Evolutionary conservation across 2,797 vertebrate genomes (phyloP).

Genomic region (Enteromius trimaculatus): DNA sequence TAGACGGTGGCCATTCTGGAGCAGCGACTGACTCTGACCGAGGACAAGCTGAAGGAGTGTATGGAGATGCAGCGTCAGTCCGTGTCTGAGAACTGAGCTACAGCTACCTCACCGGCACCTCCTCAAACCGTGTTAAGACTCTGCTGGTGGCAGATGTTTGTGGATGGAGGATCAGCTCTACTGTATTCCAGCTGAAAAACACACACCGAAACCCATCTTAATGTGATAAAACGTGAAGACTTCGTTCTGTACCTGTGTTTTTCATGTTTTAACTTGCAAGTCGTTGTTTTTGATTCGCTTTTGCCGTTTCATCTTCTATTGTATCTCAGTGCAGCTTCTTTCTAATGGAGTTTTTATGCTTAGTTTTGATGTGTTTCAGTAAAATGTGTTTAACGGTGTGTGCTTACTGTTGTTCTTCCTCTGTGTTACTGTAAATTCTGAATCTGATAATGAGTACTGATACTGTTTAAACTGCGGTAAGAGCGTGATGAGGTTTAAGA

Average conservation of each 20-base stretch:
- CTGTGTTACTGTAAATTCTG: background rate
- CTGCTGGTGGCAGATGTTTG: background rate
- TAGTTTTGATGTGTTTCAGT: background rate
- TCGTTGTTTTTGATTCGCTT: too few species aligned
- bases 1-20: slow-evolving; percentile 86
- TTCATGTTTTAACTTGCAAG: background rate
- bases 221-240: background rate
- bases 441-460: background rate
- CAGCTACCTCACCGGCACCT: slow-evolving; percentile 9
- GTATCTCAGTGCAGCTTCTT: background rate
- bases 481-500: background rate
- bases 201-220: slow-evolving; percentile 15
- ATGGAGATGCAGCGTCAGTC: slow-evolving; percentile 85
- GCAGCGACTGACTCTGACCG: slow-evolving; percentile 90
- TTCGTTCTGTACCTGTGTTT: background rate
- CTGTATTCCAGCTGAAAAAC: background rate
- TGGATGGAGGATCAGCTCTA: background rate
- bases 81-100: slow-evolving; percentile 62
- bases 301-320: background rate
- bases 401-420: background rate
- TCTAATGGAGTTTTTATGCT: background rate
- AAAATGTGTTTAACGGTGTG: background rate
- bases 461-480: background rate
- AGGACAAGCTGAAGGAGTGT: slow-evolving; percentile 95
- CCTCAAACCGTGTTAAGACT: background rate